phyloP scores from a whole-genome alignment of 2,113 vertebrate species.

The Mirza zaza region DNA sequence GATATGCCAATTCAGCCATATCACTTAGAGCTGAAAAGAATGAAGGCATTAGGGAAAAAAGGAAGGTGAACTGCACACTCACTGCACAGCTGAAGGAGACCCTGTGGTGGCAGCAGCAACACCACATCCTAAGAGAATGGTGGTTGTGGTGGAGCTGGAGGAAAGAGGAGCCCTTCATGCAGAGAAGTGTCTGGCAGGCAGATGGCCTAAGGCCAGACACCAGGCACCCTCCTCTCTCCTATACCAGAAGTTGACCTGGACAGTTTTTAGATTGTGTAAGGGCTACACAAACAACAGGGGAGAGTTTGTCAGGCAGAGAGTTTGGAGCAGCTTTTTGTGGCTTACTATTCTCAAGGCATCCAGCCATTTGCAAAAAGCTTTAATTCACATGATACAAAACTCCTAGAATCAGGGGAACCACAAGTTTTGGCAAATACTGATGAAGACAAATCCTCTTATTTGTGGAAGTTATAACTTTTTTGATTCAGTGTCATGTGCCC shows the following conservation, averaged over 20 bases:
- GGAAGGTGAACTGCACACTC: not conserved
- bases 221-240: not conserved
- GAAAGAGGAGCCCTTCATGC: not conserved
- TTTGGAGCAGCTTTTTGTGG: slow-evolving; percentile 93
- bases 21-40: not conserved
- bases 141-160: too few relatives aligned
- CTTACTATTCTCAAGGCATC: slow-evolving; percentile 94
- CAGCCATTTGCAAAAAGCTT: slow-evolving; percentile 94
- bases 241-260: not conserved
- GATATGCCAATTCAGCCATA: not conserved
- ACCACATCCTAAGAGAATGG: not conserved
- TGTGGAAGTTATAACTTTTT: slow-evolving; percentile 94
- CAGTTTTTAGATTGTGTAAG: not conserved
- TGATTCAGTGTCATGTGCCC: slow-evolving; percentile 94
- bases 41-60: not conserved
- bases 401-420: slow-evolving; percentile 91
- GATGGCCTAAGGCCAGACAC: not conserved
- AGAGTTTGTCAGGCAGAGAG: not conserved
- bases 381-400: slow-evolving; percentile 93
- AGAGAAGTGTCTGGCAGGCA: not conserved
- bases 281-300: too few relatives aligned
- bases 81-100: not conserved
- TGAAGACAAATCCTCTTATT: slow-evolving; percentile 91
- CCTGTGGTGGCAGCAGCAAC: not conserved
- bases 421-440: slow-evolving; percentile 94